A percentile compares a stretch with the other conserved stretches of the same genome.
Evolutionary conservation across 2,113 vertebrate species (phyloP).

Genomic region (Myotis lucifugus): DNA sequence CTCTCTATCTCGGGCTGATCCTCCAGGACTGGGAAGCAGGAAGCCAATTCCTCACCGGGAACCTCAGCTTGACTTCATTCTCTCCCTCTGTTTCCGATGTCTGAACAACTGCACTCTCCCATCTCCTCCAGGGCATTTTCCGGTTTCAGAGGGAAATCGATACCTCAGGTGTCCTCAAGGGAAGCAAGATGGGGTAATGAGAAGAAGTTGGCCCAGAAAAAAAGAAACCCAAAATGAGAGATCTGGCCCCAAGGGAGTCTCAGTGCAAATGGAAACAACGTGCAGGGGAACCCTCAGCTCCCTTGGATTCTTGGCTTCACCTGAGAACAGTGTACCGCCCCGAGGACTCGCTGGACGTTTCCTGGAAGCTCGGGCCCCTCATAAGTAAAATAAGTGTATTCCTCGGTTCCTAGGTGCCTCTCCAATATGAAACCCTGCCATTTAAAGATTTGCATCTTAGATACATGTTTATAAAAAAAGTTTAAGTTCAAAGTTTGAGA

Average conservation of each 20-base stretch:
- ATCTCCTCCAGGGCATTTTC: background rate
- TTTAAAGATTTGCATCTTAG: background rate
- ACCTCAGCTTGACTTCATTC: background rate
- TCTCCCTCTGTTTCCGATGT: background rate
- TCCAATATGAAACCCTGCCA: background rate
- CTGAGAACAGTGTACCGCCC: fast-evolving
- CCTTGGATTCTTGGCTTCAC: background rate
- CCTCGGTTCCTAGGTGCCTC: background rate
- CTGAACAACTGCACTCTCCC: too few relatives aligned
- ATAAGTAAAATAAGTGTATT: background rate
- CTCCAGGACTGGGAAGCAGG: background rate
- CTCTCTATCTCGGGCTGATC: background rate
- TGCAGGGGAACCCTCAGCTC: too few relatives aligned
- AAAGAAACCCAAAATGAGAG: background rate
- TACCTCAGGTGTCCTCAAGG: background rate
- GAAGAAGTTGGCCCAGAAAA: background rate
- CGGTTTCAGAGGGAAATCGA: background rate
- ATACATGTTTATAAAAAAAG: background rate
- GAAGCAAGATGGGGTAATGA: background rate
- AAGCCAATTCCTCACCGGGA: background rate
- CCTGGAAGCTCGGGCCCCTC: background rate
- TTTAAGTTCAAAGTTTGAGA: background rate
- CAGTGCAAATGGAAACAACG: background rate
- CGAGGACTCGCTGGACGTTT: background rate
- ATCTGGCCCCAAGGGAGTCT: background rate